phyloP scores from a whole-genome alignment of 2,888 invertebrate genomes.

The Anticlea derivata region DNA sequence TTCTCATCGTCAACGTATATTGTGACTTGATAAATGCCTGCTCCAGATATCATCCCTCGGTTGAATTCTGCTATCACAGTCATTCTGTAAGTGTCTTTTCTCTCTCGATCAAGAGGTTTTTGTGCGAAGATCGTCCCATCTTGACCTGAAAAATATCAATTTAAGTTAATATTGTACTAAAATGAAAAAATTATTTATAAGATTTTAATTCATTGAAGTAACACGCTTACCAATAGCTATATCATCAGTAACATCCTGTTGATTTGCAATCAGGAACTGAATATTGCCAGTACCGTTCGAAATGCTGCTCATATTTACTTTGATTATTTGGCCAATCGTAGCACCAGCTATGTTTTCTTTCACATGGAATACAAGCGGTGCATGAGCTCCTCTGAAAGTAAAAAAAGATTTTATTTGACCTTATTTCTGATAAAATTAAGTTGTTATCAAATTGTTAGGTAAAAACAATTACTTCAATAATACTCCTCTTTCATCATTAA shows the following conservation, averaged over 20 bases:
- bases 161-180: neutral
- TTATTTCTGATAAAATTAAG: neutral
- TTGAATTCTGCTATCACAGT: slow-evolving; percentile 92
- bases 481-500: slow-evolving; percentile 87
- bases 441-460: slow-evolving; percentile 13
- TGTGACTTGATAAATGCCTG: slow-evolving; percentile 91
- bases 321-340: slow-evolving; percentile 88
- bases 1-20: slow-evolving; percentile 93
- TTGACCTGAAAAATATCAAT: slow-evolving; percentile 57
- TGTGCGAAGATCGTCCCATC: slow-evolving; percentile 92
- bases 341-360: slow-evolving; percentile 90
- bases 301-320: slow-evolving; percentile 73
- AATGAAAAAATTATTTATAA: too few species aligned
- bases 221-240: slow-evolving; percentile 87
- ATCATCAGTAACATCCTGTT: slow-evolving; percentile 91
- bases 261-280: slow-evolving; percentile 91
- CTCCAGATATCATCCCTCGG: slow-evolving; percentile 87
- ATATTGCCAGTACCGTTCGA: slow-evolving; percentile 77
- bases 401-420: slow-evolving; percentile 14
- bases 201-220: too few species aligned
- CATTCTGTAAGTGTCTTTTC: slow-evolving; percentile 87
- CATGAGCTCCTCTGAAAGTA: slow-evolving; percentile 85
- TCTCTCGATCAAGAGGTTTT: slow-evolving; percentile 90
- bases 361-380: slow-evolving; percentile 89
- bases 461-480: slow-evolving; percentile 80